Evolutionary conservation across 2,113 vertebrate species (phyloP).

Genomic region (Vombatus ursinus): DNA sequence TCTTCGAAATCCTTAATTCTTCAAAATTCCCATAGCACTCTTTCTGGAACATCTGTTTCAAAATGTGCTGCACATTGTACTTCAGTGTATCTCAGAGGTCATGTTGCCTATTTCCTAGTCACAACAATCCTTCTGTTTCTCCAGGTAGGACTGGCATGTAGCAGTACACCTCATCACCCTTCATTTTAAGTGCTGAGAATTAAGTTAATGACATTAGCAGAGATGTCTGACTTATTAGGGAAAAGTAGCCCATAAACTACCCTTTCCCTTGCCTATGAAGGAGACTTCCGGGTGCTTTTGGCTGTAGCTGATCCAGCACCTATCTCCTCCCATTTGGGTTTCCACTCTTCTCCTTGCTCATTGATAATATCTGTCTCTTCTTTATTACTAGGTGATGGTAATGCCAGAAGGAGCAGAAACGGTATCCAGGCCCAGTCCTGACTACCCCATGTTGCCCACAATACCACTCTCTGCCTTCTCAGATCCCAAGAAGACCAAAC

Average conservation of each 20-base stretch:
- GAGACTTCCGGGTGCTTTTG: constrained; percentile 2
- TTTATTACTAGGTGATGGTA: constrained; percentile 92
- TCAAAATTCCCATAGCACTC: not conserved
- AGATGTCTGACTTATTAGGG: not conserved
- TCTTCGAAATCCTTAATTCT: not conserved
- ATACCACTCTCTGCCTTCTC: constrained; percentile 99
- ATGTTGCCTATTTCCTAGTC: constrained; percentile 33
- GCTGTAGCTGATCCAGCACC: not conserved
- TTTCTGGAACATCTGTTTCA: not conserved
- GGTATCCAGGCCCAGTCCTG: constrained; percentile 95
- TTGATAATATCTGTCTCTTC: constrained; percentile 73
- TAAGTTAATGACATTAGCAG: not conserved
- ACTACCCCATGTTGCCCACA: constrained; percentile 98
- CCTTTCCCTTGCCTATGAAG: constrained; percentile 2
- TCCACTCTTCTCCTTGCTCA: constrained; percentile 14
- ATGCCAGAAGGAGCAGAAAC: constrained; percentile 97
- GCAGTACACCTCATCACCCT: constrained; percentile 52
- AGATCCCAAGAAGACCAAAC: constrained; percentile 98
- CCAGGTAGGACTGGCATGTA: constrained; percentile 63
- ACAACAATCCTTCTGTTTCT: constrained; percentile 59
- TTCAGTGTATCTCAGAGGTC: not conserved
- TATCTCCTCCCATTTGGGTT: constrained; percentile 14
- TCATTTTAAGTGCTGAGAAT: constrained; percentile 34
- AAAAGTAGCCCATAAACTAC: not conserved
- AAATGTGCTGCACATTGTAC: not conserved